Percentiles rank a stretch among this genome's conserved stretches.
phyloP scores from a whole-genome alignment of 2,888 invertebrate species.

The Andricus quercusramuli region DNA sequence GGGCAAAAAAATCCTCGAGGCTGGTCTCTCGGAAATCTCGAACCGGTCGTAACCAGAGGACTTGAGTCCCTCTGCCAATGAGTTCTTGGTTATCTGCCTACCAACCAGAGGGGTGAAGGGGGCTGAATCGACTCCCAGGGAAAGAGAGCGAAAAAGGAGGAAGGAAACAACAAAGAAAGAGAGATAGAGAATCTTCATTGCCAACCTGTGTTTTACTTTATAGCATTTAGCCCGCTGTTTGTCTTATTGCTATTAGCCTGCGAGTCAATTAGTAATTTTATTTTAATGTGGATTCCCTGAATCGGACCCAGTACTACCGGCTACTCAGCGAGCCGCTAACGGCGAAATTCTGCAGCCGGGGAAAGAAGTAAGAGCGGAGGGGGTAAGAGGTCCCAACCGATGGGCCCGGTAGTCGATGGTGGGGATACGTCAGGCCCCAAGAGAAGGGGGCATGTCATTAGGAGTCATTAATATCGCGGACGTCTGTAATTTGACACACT shows the following conservation, averaged over 20 bases:
- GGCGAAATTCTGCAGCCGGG: conserved; percentile 32
- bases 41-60: conserved; percentile 68
- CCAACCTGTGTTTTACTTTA: conserved; percentile 77
- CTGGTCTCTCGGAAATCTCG: conserved; percentile 65
- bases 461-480: conserved; percentile 75
- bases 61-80: conserved; percentile 44
- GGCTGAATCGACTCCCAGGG: conserved; percentile 44
- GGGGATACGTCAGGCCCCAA: conserved; percentile 47
- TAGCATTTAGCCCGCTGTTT: conserved; percentile 77
- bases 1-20: conserved; percentile 50
- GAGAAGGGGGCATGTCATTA: conserved; percentile 74
- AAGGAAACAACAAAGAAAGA: conserved; percentile 44
- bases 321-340: conserved; percentile 48
- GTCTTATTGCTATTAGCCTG: conserved; percentile 77
- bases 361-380: conserved; percentile 39
- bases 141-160: conserved; percentile 50
- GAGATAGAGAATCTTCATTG: conserved; percentile 58
- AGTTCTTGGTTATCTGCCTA: conserved; percentile 53
- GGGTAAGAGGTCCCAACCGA: conserved; percentile 50
- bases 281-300: conserved; percentile 77
- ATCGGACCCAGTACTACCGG: conserved; percentile 59
- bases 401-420: conserved; percentile 42
- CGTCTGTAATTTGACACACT: conserved; percentile 78
- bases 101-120: conserved; percentile 35
- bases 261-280: conserved; percentile 77